Evolutionary conservation across 2,797 vertebrate genomes (phyloP), one percentile per base, ranked within the genome.

Genomic region (Halcyon badia): DNA sequence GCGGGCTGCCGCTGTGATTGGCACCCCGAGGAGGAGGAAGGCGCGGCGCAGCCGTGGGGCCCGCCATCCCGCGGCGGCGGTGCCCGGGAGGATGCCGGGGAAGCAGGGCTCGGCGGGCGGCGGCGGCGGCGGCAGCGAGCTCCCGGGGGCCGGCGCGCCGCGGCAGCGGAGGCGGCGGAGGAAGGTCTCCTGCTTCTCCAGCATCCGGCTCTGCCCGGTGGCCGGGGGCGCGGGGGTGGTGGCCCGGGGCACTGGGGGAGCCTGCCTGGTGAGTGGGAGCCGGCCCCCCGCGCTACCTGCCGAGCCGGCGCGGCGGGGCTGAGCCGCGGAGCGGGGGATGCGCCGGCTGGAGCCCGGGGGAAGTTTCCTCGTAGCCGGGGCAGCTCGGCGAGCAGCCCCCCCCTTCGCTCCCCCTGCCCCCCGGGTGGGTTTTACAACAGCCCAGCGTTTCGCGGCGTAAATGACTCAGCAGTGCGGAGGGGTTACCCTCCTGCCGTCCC

Each of bases 221-320:
- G 99, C 99, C 93, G 99, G 99, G 98, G 99, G 99, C 96, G 99
- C 99, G n/a, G 98, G 99, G 93, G 99, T 99, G 99, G 96, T 99
- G 98, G 99, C 99, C 21, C 99, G 99, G 98, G 99, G 99, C 97
- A 99, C 99, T 17, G 99, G 99, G 68, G 99, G 99, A 95, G 99
- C 99, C 30, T 99, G 99, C 98, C 99, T 99, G 99, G 99, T 99
- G 97, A 99, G 99, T 99, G 46, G 98, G 99, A 91, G 99, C 99
- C n/a, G 99, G 99, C 98, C 98, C 26, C 39, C 42, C 31, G 39
- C 46, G 73, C 81, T 73, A 83, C n/a, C 82, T 65, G 51, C 83
- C 69, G 64, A 42, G 69, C 39, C 21, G 64, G 42, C 26, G 60
- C 26, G 37, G 60, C 41, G 28, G 25, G n/a, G 41, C 78, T 65